These are phyloP conservation scores for Electrona antarctica DNA, from an alignment of 2,113 vertebrate species.

Conservation along the genomic window DNA sequence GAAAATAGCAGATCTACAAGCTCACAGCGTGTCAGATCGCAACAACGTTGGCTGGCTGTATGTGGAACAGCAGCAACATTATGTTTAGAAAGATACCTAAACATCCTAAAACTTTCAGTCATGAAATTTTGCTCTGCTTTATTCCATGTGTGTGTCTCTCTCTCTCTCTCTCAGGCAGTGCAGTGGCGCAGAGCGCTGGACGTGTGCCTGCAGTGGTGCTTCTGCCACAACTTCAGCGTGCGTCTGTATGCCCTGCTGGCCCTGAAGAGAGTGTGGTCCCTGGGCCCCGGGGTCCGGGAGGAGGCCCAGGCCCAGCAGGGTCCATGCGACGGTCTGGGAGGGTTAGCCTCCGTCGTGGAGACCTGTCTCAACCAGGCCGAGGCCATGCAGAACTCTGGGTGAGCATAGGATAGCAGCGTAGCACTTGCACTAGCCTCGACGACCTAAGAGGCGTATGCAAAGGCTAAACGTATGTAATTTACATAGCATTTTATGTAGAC, in stretches of 20 bases:
- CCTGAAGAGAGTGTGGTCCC: conserved; percentile 88
- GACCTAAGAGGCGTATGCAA: no score
- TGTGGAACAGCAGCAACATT: no score
- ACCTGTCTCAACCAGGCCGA: conserved; percentile 89
- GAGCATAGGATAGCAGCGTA: conserved; percentile 27
- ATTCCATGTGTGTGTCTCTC: no score
- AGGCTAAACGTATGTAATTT: no score
- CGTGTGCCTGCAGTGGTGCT: conserved; percentile 87
- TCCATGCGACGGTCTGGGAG: conserved; percentile 58
- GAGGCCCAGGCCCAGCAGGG: conserved; percentile 52
- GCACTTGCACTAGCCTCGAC: neutral
- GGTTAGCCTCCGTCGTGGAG: conserved; percentile 83
- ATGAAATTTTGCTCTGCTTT: no score
- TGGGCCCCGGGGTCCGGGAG: conserved; percentile 58
- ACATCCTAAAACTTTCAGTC: no score
- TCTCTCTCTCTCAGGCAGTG: conserved; percentile 63
- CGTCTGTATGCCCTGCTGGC: conserved; percentile 91
- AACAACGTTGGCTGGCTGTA: no score
- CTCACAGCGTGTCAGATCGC: no score
- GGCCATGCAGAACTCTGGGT: conserved; percentile 88
- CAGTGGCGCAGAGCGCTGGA: conserved; percentile 83
- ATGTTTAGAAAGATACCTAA: no score
- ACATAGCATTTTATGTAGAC: no score
- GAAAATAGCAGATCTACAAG: no score
- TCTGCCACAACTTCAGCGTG: conserved; percentile 92